Conservation (phyloP, 2,797 vertebrate species). For the Amblyraja radiata region DNA sequence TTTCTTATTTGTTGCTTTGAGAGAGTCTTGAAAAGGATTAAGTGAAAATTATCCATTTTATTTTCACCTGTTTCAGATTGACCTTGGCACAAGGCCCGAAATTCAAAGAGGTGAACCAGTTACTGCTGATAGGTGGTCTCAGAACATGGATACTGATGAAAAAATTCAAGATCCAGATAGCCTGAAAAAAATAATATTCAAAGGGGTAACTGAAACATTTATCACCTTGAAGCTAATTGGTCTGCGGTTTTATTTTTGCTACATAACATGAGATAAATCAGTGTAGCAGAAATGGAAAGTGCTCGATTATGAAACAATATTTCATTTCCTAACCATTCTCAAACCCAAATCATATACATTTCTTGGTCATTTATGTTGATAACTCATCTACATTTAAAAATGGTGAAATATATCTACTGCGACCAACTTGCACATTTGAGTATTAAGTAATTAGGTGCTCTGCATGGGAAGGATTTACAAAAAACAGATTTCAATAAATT, state of each 20-base stretch:
- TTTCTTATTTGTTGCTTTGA: not conserved
- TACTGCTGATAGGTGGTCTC: constrained; percentile 73
- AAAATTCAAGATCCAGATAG: constrained; percentile 63
- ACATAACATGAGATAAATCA: not conserved
- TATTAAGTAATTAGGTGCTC: not conserved
- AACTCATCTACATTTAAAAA: not conserved
- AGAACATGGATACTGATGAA: constrained; percentile 76
- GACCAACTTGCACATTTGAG: not conserved
- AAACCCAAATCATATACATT: not conserved
- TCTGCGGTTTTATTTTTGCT: not conserved
- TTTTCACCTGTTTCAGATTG: constrained; percentile 61
- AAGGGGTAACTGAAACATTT: constrained; percentile 68
- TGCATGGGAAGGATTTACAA: not conserved
- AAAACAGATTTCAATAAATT: not conserved
- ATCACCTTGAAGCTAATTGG: not conserved
- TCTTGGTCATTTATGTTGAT: no score
- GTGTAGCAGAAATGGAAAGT: not conserved
- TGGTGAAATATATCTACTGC: not conserved
- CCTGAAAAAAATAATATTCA: constrained; percentile 78
- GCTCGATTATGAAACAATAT: not conserved
- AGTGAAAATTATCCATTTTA: not conserved
- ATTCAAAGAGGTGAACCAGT: constrained; percentile 75
- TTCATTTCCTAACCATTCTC: not conserved
- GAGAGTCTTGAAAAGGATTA: not conserved
- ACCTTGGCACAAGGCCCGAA: constrained; percentile 75